Percentiles rank a stretch among this genome's conserved stretches.
phyloP scores from a whole-genome alignment of 2,113 vertebrate species.

The Anseranas semipalmata region DNA sequence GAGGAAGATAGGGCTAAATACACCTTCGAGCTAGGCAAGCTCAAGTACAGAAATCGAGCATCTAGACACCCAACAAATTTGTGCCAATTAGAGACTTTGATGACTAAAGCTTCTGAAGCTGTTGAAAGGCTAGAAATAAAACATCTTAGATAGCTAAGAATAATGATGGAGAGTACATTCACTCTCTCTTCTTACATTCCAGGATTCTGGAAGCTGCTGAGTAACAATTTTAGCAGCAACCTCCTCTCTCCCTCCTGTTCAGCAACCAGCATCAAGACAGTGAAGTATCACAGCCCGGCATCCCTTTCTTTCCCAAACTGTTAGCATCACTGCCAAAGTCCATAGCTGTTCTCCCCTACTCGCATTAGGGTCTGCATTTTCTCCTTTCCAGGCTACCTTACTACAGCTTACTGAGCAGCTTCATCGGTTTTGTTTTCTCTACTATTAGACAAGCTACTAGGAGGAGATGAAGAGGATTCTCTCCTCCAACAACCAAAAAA shows the following conservation, averaged over 20 bases:
- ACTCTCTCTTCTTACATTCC: not conserved
- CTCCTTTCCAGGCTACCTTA: not conserved
- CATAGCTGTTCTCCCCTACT: not conserved
- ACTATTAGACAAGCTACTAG: not conserved
- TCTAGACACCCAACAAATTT: not conserved
- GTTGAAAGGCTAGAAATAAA: not conserved
- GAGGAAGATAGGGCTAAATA: not conserved
- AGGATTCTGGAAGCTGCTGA: not conserved
- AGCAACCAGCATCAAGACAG: not conserved
- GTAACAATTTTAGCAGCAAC: constrained; percentile 1
- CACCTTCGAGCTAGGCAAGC: not conserved
- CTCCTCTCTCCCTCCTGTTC: not conserved
- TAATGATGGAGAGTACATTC: not conserved
- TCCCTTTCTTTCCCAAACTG: not conserved
- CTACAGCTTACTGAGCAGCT: not conserved
- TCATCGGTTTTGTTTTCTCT: not conserved
- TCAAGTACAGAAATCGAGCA: not conserved
- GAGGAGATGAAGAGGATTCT: not conserved
- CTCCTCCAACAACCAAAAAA: not conserved
- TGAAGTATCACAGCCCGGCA: not conserved
- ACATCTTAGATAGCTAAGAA: not conserved
- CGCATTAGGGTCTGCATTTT: not conserved
- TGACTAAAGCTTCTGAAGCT: not conserved
- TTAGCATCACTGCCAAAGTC: not conserved
- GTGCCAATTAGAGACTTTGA: not conserved